These are phyloP conservation scores for Rambutsinella grinnellia DNA, from an alignment of 2,888 invertebrate genomes.

Conservation along the genomic window DNA sequence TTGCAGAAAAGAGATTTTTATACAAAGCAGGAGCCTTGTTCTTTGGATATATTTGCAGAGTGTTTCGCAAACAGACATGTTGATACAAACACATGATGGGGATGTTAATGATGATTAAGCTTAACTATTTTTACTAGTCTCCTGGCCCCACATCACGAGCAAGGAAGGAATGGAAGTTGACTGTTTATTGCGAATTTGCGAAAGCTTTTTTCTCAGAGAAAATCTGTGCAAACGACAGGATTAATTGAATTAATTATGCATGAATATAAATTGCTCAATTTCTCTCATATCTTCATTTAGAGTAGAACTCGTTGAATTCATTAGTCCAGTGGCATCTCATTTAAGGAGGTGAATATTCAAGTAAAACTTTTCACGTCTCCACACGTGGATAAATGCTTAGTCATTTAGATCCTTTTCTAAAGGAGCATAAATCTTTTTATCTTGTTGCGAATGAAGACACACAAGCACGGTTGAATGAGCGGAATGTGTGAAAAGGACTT, in stretches of 20 bases:
- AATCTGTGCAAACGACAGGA: slow-evolving; percentile 46
- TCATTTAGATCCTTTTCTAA: neutral
- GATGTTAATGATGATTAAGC: slow-evolving; percentile 12
- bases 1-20: neutral
- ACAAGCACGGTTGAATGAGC: neutral
- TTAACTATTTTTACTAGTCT: neutral
- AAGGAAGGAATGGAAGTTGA: neutral
- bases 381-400: neutral
- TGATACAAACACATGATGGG: neutral
- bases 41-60: neutral
- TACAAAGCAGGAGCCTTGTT: neutral
- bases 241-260: slow-evolving; percentile 56
- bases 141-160: neutral
- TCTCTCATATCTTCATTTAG: slow-evolving; percentile 25
- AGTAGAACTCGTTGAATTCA: too few relatives aligned
- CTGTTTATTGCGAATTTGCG: too few relatives aligned
- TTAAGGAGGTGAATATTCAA: too few relatives aligned
- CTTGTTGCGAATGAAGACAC: slow-evolving; percentile 1
- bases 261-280: slow-evolving; percentile 54
- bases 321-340: too few relatives aligned
- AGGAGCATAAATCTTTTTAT: slow-evolving; percentile 30
- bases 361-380: neutral
- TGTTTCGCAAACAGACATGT: neutral
- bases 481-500: neutral
- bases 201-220: too few relatives aligned